A percentile compares a stretch with the other conserved stretches of the same genome.
phyloP scores from a whole-genome alignment of 2,888 invertebrate genomes.

The Holacanthella duospinosa region DNA sequence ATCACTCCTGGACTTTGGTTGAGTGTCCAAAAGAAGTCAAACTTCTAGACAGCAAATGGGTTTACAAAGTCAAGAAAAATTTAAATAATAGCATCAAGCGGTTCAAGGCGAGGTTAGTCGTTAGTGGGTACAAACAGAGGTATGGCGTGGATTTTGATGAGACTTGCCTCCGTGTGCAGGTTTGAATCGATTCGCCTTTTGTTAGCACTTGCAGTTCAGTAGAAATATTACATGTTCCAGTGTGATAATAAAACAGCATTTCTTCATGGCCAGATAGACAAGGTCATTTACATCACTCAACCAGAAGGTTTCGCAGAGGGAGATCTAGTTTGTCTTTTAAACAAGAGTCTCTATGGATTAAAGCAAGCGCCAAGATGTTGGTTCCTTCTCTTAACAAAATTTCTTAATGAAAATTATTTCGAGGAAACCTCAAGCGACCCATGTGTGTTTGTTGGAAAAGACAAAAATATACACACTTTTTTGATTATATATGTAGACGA shows the following conservation, averaged over 20 bases:
- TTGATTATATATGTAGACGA: constrained; percentile 7
- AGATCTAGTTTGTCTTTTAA: constrained; percentile 2
- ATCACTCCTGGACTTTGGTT: neutral
- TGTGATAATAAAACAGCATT: constrained; percentile 32
- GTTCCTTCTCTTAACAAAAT: constrained; percentile 16
- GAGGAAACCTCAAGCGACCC: neutral
- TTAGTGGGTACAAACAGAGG: constrained; percentile 4
- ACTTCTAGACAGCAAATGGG: neutral
- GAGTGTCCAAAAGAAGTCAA: neutral
- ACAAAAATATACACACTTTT: neutral
- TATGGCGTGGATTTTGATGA: constrained; percentile 8
- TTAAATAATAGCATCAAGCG: neutral
- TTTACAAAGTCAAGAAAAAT: neutral
- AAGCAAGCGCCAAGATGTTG: constrained; percentile 30
- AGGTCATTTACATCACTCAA: constrained; percentile 25
- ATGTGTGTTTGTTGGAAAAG: neutral
- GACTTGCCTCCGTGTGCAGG: constrained; percentile 9
- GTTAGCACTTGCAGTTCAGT: neutral
- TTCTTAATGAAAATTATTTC: neutral
- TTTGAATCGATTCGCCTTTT: constrained; percentile 8
- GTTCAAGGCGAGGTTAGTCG: neutral
- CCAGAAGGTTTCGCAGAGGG: constrained; percentile 20
- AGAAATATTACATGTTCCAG: constrained; percentile 13
- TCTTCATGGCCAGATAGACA: constrained; percentile 10
- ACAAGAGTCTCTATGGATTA: constrained; percentile 20